Evolutionary conservation across 2,113 vertebrate species (phyloP).

Genomic region (Scatophagus argus): DNA sequence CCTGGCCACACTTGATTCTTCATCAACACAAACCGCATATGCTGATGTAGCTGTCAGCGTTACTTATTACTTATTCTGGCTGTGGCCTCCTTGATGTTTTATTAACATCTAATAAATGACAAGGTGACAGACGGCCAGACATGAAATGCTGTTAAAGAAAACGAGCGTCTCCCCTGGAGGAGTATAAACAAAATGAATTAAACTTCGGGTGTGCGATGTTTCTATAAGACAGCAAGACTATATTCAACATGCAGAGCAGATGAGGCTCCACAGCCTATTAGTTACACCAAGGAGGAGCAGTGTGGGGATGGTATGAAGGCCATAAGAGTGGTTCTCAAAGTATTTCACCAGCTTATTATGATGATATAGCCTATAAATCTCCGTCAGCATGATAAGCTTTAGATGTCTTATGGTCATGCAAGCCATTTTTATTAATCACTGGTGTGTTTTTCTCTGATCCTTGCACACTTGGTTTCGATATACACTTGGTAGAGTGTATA

Average conservation of each 20-base stretch:
- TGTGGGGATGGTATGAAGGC: conserved; percentile 12
- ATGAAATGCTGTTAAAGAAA: conserved; percentile 38
- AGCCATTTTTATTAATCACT: conserved; percentile 24
- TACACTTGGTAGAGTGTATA: background rate
- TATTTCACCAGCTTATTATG: conserved; percentile 20
- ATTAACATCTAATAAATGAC: conserved; percentile 60
- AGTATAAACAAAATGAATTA: conserved; percentile 42
- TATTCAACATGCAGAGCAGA: conserved; percentile 18
- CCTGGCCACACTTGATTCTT: conserved; percentile 27
- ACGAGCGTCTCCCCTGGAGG: conserved; percentile 15
- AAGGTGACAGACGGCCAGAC: conserved; percentile 45
- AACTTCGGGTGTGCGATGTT: conserved; percentile 27
- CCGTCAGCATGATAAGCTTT: background rate
- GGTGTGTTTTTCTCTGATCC: background rate
- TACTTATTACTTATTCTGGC: conserved; percentile 14
- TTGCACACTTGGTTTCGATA: background rate
- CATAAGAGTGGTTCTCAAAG: conserved; percentile 4
- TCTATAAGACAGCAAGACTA: conserved; percentile 32
- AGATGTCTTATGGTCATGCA: conserved; percentile 2
- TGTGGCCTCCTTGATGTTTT: conserved; percentile 45
- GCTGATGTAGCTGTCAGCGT: conserved; percentile 43
- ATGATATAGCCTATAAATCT: conserved; percentile 35
- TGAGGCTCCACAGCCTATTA: conserved; percentile 38
- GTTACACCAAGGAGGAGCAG: conserved; percentile 9
- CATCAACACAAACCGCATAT: conserved; percentile 57